Percentiles rank a stretch among this genome's conserved stretches.
These are phyloP conservation scores for Drosophila ustulata DNA, from an alignment of 2,888 invertebrate genomes.

Conservation along the genomic window DNA sequence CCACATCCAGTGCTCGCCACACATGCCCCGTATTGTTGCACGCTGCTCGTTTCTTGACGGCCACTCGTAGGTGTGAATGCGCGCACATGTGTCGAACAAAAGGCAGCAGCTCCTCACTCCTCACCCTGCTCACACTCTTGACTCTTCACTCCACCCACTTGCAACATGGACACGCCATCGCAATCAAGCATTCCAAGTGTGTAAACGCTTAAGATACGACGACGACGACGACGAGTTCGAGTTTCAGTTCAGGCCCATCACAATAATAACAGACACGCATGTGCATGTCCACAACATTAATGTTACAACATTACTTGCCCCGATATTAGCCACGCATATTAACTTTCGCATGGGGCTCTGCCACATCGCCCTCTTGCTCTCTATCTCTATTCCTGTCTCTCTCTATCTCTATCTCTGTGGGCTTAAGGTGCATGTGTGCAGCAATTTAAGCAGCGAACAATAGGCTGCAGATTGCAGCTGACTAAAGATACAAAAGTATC, in stretches of 20 bases:
- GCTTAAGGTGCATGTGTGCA: slow-evolving; percentile 24
- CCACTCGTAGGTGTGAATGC: slow-evolving; percentile 69
- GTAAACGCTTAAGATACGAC: slow-evolving; percentile 36
- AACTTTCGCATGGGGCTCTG: slow-evolving; percentile 54
- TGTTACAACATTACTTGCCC: slow-evolving; percentile 72
- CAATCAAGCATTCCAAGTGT: slow-evolving; percentile 37
- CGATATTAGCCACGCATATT: slow-evolving; percentile 77
- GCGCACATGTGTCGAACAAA: slow-evolving; percentile 77
- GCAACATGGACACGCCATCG: slow-evolving; percentile 15
- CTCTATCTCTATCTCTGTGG: too few relatives aligned
- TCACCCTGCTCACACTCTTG: slow-evolving; percentile 13
- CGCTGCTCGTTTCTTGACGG: slow-evolving; percentile 60
- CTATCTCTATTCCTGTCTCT: too few relatives aligned
- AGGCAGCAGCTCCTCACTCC: slow-evolving; percentile 34
- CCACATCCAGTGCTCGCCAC: slow-evolving; percentile 36
- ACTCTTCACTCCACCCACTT: background rate
- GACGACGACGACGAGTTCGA: background rate
- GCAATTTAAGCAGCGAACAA: slow-evolving; percentile 25
- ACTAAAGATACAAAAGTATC: slow-evolving; percentile 17
- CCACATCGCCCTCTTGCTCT: background rate
- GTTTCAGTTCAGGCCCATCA: slow-evolving; percentile 1
- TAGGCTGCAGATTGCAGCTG: background rate
- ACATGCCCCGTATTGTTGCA: slow-evolving; percentile 29
- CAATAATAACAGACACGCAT: slow-evolving; percentile 51
- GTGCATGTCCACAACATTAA: slow-evolving; percentile 72